Evolutionary conservation across 2,888 invertebrate species (phyloP), one percentile per base, ranked within the genome.

Genomic region (Tipula unca): DNA sequence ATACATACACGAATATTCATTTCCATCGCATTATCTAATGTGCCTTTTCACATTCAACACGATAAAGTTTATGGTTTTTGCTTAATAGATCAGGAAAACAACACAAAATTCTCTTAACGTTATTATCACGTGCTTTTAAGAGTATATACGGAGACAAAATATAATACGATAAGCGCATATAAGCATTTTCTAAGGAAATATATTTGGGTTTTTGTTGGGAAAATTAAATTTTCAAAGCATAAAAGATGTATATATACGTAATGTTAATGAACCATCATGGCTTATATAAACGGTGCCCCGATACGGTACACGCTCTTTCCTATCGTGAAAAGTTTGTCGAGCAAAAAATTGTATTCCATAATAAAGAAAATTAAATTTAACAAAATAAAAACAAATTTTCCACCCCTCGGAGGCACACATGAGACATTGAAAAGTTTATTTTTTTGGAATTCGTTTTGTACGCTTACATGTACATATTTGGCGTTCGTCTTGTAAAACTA

Each of bases 81-180:
- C 25, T 25, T 69, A 54, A 54, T n/a, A 54, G 48, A 69, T 13
- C 69, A 69, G 69, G 69, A 69, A 69, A 69, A 69, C 69, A 17
- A 17, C 17, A 48, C 3, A 69, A 69, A 25, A 69, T 69, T 10
- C 13, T 69, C 69, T 69, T 32, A 69, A 69, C 69, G 25, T 69
- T 69, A 69, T 69, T 69, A 69, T 69, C 69, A 69, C 69, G 69
- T 69, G 69, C 69, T 69, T 69, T 69, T 69, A 69, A 25, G 69
- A 69, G 48, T 17, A 8, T n/a, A n/a, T n/a, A n/a, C 17, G 17
- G 25, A 6, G 25, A 20, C 25, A 69, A 25, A 10, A 69, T 3
- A 69, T 69, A 25, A 69, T 69, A 69, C 3, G 25, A 69, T 69
- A 69, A 69, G 10, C 25, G 10, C 25, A 25, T 69, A 69, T 69